Percentiles rank a stretch among this genome's conserved stretches.
Conservation (phyloP, 2,797 vertebrate genomes). For the Acrocephalus scirpaceus region DNA sequence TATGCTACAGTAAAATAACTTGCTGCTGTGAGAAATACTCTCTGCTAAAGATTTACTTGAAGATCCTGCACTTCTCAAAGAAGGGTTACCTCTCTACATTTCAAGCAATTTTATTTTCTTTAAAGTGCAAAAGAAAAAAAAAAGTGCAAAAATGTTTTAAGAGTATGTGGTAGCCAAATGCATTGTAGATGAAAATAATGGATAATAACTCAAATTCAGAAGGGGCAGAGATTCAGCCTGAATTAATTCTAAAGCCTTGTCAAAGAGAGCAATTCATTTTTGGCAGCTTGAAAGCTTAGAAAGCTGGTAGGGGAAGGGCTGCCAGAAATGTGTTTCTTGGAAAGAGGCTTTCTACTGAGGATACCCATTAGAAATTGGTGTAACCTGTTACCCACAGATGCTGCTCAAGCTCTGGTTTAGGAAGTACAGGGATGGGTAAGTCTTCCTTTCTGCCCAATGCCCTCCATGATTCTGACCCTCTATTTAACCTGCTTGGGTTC, state of each 20-base stretch:
- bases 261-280: constrained; percentile 27
- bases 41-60: neutral
- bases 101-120: neutral
- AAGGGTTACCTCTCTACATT: neutral
- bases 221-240: constrained; percentile 10
- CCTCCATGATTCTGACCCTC: neutral
- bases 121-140: neutral
- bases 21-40: neutral
- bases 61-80: neutral
- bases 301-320: neutral
- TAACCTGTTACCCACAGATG: neutral
- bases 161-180: neutral
- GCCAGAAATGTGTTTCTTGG: neutral
- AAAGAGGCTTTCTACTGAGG: neutral
- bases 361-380: neutral
- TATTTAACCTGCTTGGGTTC: neutral
- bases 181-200: neutral
- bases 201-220: neutral
- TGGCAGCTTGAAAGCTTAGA: constrained; percentile 23
- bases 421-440: neutral
- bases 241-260: constrained; percentile 31
- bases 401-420: neutral
- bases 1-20: neutral
- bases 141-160: neutral
- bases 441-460: neutral